A percentile compares a stretch with the other conserved stretches of the same genome.
Conservation (phyloP, 2,113 vertebrate species). For the Ranitomeya variabilis region DNA sequence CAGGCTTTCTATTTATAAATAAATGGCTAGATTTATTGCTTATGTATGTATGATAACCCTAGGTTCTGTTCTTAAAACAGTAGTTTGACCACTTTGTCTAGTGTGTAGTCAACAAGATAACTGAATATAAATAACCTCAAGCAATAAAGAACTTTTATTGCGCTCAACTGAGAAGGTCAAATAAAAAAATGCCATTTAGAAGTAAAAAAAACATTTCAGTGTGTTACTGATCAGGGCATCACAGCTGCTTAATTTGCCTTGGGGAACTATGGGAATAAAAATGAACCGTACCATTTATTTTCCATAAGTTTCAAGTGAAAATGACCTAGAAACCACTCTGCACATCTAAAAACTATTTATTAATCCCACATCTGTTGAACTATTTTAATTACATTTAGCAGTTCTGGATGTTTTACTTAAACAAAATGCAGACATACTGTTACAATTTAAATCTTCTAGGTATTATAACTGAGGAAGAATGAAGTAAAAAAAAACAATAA, state of each 20-base stretch:
- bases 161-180: conserved; percentile 67
- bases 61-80: conserved; percentile 66
- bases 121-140: conserved; percentile 69
- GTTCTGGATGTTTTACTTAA: background rate
- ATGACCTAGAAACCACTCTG: conserved; percentile 55
- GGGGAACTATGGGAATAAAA: conserved; percentile 51
- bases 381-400: conserved; percentile 39
- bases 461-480: conserved; percentile 3
- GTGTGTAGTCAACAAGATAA: conserved; percentile 62
- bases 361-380: conserved; percentile 44
- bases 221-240: conserved; percentile 60
- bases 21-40: conserved; percentile 49
- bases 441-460: background rate
- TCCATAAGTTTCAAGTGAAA: conserved; percentile 42
- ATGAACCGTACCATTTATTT: conserved; percentile 40
- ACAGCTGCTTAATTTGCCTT: conserved; percentile 55
- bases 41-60: conserved; percentile 64
- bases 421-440: conserved; percentile 14
- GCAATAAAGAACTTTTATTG: conserved; percentile 66
- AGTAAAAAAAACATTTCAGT: conserved; percentile 55
- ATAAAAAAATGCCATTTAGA: conserved; percentile 61
- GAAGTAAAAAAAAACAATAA: conserved; percentile 12
- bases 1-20: conserved; percentile 21
- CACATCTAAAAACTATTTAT: conserved; percentile 36
- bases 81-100: conserved; percentile 64